These are phyloP conservation scores for Athalia circularis DNA, from an alignment of 2,888 invertebrate genomes.

Conservation along the genomic window DNA sequence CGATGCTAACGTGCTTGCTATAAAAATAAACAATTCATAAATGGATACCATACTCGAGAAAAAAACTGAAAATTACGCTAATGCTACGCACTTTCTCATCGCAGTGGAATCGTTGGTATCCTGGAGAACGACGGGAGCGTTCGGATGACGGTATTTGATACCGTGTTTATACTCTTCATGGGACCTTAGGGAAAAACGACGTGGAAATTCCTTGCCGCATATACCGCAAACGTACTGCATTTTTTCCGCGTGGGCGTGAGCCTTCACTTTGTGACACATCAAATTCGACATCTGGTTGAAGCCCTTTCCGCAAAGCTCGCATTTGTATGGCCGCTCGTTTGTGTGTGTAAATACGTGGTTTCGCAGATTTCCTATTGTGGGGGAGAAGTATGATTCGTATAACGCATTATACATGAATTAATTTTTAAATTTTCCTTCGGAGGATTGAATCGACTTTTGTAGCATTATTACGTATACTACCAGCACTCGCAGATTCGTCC, in stretches of 20 bases:
- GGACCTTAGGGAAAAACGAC: slow-evolving; percentile 76
- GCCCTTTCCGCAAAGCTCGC: slow-evolving; percentile 84
- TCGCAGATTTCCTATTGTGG: slow-evolving; percentile 80
- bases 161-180: slow-evolving; percentile 78
- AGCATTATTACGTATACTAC: no score
- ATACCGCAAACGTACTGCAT: slow-evolving; percentile 76
- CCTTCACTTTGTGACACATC: slow-evolving; percentile 86
- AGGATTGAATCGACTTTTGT: no score
- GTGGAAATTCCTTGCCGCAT: slow-evolving; percentile 77
- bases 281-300: slow-evolving; percentile 89
- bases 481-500: no score
- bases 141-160: slow-evolving; percentile 70
- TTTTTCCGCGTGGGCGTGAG: slow-evolving; percentile 76
- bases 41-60: not conserved
- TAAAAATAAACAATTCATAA: slow-evolving; percentile 21
- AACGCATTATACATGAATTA: no score
- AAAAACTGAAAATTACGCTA: not conserved
- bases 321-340: slow-evolving; percentile 86
- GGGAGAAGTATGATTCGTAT: no score
- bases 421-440: no score
- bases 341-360: slow-evolving; percentile 88
- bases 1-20: slow-evolving; percentile 68
- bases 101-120: not conserved
- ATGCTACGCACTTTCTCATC: slow-evolving; percentile 14
- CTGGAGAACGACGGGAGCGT: slow-evolving; percentile 30